Evolutionary conservation across 2,888 invertebrate genomes (phyloP), one percentile per base, ranked within the genome.

Genomic region (Papilio gigon): DNA sequence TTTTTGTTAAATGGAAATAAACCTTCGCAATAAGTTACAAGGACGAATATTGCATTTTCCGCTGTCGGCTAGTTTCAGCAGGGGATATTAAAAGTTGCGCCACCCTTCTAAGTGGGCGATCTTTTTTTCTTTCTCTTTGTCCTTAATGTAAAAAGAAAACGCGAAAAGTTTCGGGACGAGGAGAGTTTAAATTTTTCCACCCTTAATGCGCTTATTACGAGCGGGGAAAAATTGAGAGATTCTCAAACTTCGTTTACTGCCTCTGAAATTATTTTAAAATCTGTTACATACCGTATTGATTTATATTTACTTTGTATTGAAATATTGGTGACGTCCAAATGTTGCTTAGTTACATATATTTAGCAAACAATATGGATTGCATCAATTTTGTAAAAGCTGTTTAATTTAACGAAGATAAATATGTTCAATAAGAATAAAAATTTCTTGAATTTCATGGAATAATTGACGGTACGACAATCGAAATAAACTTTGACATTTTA

Each of bases 131-230:
- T 84, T 80, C 79, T 84, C 84, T 90, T 85, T 85, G 83, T 87
- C 84, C 85, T 85, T 89, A 90, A 90, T 90, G 90, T 87, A 90
- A 90, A 90, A 90, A 90, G 89, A 89, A 90, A 90, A 89, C 88
- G 85, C 86, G 79, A 81, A 88, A 89, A 88, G 80, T 89, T 89
- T 88, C 79, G 80, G 86, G 84, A 81, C 82, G 82, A 79, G 82
- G 81, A 80, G 85, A 87, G 86, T 88, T 87, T 85, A 86, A 85
- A 80, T 85, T 85, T 87, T 84, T 87, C 85, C 83, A 81, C 85
- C 87, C 89, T 86, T 92, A 92, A 90, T 91, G 91, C 91, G 90
- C 89, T 91, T 91, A 91, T 92, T 92, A 91, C 83, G 87, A 88
- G 85, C 82, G 84, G 83, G 76, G 81, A 80, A 83, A 82, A 82